These are phyloP conservation scores for Limnodromus scolopaceus DNA, from an alignment of 2,797 vertebrate species.

Conservation along the genomic window DNA sequence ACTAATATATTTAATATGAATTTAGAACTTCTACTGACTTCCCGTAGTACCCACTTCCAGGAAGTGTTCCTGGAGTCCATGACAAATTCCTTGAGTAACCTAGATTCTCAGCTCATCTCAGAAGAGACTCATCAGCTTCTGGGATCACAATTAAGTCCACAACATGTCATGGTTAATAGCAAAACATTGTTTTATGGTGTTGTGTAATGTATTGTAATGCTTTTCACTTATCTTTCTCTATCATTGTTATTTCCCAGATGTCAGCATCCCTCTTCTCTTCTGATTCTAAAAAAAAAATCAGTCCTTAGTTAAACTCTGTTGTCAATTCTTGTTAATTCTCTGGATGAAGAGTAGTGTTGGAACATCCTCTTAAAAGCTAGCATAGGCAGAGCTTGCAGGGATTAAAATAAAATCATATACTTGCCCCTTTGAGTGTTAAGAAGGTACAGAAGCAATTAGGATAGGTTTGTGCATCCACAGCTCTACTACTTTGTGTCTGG, in stretches of 20 bases:
- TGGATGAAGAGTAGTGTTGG: not conserved
- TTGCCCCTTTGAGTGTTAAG: not conserved
- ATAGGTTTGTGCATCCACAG: rapidly evolving
- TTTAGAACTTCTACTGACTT: not conserved
- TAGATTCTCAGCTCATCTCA: not conserved
- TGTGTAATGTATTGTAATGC: not conserved
- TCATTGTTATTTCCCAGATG: not conserved
- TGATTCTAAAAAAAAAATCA: not conserved
- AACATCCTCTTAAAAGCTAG: not conserved
- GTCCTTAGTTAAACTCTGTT: not conserved
- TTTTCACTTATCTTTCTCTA: not conserved
- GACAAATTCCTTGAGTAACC: not conserved
- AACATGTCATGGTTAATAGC: not conserved
- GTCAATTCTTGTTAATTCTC: not conserved
- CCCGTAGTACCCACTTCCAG: not conserved
- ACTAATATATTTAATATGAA: not conserved
- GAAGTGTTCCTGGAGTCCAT: not conserved
- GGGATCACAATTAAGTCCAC: not conserved
- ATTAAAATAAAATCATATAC: not conserved
- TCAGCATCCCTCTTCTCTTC: not conserved
- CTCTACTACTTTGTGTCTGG: not conserved
- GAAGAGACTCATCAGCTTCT: not conserved
- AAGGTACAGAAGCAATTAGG: not conserved
- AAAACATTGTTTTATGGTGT: not conserved
- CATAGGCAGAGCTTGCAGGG: not conserved